These are phyloP conservation scores for Ochotona curzoniae DNA, from an alignment of 2,113 vertebrate species.

Conservation along the genomic window DNA sequence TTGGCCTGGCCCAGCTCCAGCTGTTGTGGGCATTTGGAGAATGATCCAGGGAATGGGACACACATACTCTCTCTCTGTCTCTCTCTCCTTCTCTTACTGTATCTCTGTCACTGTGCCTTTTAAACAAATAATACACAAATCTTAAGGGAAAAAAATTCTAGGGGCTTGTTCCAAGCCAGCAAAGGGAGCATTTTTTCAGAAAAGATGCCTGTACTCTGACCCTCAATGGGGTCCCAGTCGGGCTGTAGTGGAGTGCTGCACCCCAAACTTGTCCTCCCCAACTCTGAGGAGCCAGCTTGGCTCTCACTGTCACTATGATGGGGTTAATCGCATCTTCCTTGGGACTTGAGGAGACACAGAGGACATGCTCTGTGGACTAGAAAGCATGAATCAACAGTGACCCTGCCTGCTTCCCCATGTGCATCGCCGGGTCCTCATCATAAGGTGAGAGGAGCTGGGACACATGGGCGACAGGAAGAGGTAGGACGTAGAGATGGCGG, in stretches of 20 bases:
- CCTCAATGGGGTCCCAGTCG: background rate
- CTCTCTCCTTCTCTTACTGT: too few species aligned
- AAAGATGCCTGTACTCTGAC: background rate
- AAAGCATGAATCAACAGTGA: background rate
- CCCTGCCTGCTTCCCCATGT: conserved; percentile 13
- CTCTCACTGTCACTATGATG: conserved; percentile 32
- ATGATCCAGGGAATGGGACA: too few species aligned
- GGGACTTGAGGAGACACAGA: background rate
- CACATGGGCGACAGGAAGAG: background rate
- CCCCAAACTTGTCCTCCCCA: background rate
- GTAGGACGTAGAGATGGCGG: background rate
- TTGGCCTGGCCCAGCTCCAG: too few species aligned
- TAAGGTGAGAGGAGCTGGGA: conserved; percentile 7
- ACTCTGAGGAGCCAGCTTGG: background rate
- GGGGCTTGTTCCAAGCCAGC: conserved; percentile 48
- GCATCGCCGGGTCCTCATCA: background rate
- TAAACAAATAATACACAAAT: too few species aligned
- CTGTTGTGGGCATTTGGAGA: too few species aligned
- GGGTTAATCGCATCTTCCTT: conserved; percentile 11
- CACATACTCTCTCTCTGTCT: too few species aligned
- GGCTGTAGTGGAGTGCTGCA: background rate
- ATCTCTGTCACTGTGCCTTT: too few species aligned
- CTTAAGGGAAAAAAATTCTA: background rate
- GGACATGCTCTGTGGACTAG: conserved; percentile 21
- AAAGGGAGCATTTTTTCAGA: conserved; percentile 38